Evolutionary conservation across 2,888 invertebrate genomes (phyloP), one percentile per base, ranked within the genome.

Genomic region (Tetramorium bicarinatum): DNA sequence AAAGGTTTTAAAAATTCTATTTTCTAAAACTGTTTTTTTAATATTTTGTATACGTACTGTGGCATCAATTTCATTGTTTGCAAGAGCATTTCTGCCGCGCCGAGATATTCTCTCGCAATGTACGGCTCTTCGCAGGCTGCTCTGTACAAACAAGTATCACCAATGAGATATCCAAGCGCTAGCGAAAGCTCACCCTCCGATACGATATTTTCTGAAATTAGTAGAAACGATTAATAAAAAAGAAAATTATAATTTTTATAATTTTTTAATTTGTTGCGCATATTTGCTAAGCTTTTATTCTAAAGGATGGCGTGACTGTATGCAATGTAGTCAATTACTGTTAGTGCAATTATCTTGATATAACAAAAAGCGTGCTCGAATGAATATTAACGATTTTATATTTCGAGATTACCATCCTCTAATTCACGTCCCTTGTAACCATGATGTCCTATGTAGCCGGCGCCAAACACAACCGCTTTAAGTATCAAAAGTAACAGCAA

Each of bases 391-490:
- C 2, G 1, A 3, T 66, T 41, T 66, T 8, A 66, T 38, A 41
- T 44, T 13, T 38, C 7, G 2, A 34, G 67, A 67, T 92, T 94
- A 96, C 96, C 96, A 86, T 96, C 96, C n/a, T 96, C 95, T 89
- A 96, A 96, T 85, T 96, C 96, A 0, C 96, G 96, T 86, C 96
- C 96, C 21, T 95, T 96, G 88, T 95, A 91, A 11, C 92, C 91
- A 86, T 93, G 93, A 69, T 93, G 91, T 8, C 97, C 97, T 91
- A 97, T 95, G 91, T 97, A 96, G 0, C 98, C 97, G 15, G 98
- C 98, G 0, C 98, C 97, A 91, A 98, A 96, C 85, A 98, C 97
- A 9, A 98, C 95, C 0, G 97, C 97, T 95, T 98, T 98, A 85
- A 98, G 95, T 47, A 98, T 96, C 72, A 98, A 95, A 81, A 98